Conservation (phyloP, 1,140 invertebrate species). For the Bilobella aurantiaca region DNA sequence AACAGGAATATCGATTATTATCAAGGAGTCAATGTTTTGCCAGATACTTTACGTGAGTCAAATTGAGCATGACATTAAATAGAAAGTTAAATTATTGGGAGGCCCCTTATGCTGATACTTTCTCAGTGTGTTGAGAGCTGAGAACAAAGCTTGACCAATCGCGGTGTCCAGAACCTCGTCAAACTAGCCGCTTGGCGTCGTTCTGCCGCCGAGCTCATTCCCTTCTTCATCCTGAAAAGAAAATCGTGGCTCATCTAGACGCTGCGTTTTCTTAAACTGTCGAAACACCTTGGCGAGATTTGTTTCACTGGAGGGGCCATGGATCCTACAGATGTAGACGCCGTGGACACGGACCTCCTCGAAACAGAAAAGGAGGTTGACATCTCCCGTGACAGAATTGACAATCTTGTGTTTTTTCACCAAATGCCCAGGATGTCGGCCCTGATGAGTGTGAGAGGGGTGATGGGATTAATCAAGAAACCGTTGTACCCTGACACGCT, state of each 20-base stretch:
- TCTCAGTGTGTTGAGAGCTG: neutral
- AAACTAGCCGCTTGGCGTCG: no score
- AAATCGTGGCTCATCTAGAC: constrained; percentile 72
- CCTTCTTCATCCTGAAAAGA: constrained; percentile 54
- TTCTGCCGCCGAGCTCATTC: constrained; percentile 60
- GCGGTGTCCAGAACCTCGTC: neutral
- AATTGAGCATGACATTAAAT: no score
- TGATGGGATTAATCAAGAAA: constrained; percentile 58
- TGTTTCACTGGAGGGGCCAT: constrained; percentile 68
- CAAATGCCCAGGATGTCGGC: constrained; percentile 46
- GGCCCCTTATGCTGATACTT: no score
- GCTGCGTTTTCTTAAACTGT: constrained; percentile 59
- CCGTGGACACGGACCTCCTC: constrained; percentile 64
- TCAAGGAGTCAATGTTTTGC: no score
- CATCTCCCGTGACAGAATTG: constrained; percentile 50
- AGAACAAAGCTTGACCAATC: constrained; percentile 16
- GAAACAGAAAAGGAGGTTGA: constrained; percentile 85
- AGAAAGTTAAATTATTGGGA: no score
- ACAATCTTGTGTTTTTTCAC: constrained; percentile 61
- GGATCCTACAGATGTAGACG: constrained; percentile 46
- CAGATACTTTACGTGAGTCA: no score
- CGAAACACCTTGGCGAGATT: constrained; percentile 68
- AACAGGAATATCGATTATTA: no score
- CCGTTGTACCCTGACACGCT: constrained; percentile 47
- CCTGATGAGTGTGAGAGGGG: constrained; percentile 55